Evolutionary conservation across 1,140 invertebrate genomes (phyloP), one percentile per base, ranked within the genome.

Genomic region (Cardiocondyla obscurior): DNA sequence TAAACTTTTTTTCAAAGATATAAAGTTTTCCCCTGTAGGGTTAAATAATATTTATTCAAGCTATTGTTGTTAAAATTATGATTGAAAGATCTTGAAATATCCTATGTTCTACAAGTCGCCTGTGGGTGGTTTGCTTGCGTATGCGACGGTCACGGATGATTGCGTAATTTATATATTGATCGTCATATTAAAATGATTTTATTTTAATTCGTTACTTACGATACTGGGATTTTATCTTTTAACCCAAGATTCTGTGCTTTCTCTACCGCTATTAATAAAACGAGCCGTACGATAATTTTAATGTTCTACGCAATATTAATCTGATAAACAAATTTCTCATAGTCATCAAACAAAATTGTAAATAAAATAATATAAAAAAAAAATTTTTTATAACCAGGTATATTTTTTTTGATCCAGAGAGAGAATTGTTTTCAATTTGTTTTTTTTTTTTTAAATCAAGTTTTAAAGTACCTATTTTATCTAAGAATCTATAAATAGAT

Each of bases 111-210:
- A 22, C 55, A 6, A 81, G n/a, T 73, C 19, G 42, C 25, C n/a
- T n/a, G 65, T 81, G 28, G 39, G 39, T 44, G 19, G 46, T 36
- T 58, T 46, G 28, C 57, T 58, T 44, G 19, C 30, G 16, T 12
- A 22, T 19, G 42, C 19, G 14, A 76, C 33, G n/a, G 19, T 76
- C 33, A 49, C 28, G 8, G n/a, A 22, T 7, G 22, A 19, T 76
- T 76, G 73, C 73, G 42, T 51, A 76, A 76, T 76, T 76, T 25
- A 46, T 62, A 25, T 10, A 62, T 76, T 62, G 22, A n/a, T 73
- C 33, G 16, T 14, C 14, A 33, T 25, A 46, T n/a, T 1, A 5
- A 25, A 67, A 19, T 62, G 44, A 58, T 73, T 57, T 33, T 0
- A 22, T 7, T 36, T 0, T 22, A 53, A 0, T 53, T 70, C 22